Conservation (phyloP, 2,113 vertebrate genomes). For the Rhinogobius similis region DNA sequence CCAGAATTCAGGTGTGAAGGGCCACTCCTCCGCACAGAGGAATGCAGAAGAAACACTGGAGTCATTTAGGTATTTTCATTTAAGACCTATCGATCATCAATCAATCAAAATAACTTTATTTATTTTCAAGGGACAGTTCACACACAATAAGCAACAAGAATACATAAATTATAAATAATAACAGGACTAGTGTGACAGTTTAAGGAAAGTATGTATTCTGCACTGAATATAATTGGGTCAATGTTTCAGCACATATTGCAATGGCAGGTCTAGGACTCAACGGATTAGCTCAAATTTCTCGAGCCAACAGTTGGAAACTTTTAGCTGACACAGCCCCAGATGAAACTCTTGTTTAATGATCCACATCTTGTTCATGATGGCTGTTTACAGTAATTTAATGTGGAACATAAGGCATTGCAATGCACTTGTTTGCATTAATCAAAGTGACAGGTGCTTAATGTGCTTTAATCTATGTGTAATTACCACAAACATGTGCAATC, state of each 20-base stretch:
- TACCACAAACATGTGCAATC: constrained; percentile 1
- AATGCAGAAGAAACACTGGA: not conserved
- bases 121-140: not conserved
- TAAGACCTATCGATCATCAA: too few relatives aligned
- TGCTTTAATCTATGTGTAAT: constrained; percentile 10
- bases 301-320: not conserved
- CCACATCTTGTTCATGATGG: constrained; percentile 1
- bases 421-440: constrained; percentile 3
- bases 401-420: not conserved
- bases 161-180: too few relatives aligned
- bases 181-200: too few relatives aligned
- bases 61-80: not conserved
- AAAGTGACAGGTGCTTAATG: constrained; percentile 7
- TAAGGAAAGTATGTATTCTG: too few relatives aligned
- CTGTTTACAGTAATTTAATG: constrained; percentile 10
- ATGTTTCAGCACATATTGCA: not conserved
- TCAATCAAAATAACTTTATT: not conserved
- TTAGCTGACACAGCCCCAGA: constrained; percentile 1
- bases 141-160: too few relatives aligned
- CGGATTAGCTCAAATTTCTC: not conserved
- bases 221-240: too few relatives aligned
- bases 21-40: too few relatives aligned
- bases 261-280: not conserved
- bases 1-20: too few relatives aligned
- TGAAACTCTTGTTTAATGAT: constrained; percentile 6